Conservation (phyloP, 2,113 vertebrate genomes). For the Onychostruthus taczanowskii region DNA sequence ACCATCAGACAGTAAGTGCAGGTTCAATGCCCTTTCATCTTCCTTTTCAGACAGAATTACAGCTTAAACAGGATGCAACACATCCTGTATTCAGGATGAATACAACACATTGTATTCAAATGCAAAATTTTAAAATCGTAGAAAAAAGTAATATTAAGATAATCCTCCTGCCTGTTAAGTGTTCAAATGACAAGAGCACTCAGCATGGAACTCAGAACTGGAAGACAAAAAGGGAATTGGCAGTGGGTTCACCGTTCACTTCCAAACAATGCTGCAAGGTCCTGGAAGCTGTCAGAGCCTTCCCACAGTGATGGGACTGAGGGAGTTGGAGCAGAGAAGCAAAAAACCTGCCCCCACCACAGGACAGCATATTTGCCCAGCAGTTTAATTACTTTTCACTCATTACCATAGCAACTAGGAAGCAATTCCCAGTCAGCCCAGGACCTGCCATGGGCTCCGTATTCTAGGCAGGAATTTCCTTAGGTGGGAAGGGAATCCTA, state of each 20-base stretch:
- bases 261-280: background rate
- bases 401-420: slow-evolving; percentile 6
- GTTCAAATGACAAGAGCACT: background rate
- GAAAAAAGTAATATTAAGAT: background rate
- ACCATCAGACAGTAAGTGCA: background rate
- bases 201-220: background rate
- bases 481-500: background rate
- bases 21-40: background rate
- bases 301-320: background rate
- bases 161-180: background rate
- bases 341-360: background rate
- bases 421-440: background rate
- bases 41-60: background rate
- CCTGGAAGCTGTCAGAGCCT: background rate
- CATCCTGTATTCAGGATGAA: too few relatives aligned
- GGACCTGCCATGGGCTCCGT: background rate
- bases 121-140: background rate
- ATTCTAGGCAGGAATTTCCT: background rate
- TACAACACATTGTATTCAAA: background rate
- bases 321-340: background rate
- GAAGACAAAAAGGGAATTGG: background rate
- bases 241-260: background rate
- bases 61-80: background rate
- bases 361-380: background rate
- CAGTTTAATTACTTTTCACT: background rate